Percentiles rank a stretch among this genome's conserved stretches.
These are phyloP conservation scores for Pomacea canaliculata DNA, from an alignment of 2,888 invertebrate genomes.

Conservation along the genomic window DNA sequence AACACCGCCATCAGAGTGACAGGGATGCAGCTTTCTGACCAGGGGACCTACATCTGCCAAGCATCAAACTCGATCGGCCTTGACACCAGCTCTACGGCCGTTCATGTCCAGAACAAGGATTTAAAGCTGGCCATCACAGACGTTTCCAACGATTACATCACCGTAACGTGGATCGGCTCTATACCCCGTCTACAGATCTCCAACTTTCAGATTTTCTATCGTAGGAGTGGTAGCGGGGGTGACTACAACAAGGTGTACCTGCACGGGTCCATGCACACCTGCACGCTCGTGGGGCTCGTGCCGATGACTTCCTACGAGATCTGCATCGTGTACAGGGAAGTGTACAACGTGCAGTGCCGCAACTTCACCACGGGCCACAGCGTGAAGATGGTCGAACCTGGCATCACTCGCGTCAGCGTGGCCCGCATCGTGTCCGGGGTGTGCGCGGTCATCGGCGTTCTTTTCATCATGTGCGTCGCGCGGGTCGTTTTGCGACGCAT, in stretches of 20 bases:
- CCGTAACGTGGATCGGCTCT: conserved; percentile 69
- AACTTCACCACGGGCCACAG: conserved; percentile 48
- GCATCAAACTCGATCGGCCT: conserved; percentile 66
- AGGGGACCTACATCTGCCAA: conserved; percentile 70
- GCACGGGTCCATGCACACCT: conserved; percentile 60
- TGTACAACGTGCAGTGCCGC: conserved; percentile 54
- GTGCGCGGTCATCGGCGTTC: conserved; percentile 45
- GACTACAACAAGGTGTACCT: conserved; percentile 37
- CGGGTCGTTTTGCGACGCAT: conserved; percentile 62
- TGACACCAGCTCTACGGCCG: conserved; percentile 56
- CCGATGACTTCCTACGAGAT: conserved; percentile 70
- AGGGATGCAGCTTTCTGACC: conserved; percentile 53
- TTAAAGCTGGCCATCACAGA: conserved; percentile 65
- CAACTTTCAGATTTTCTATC: conserved; percentile 54
- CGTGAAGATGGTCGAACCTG: conserved; percentile 32
- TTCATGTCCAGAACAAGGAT: conserved; percentile 68
- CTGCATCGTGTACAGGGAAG: conserved; percentile 68
- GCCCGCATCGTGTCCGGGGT: conserved; percentile 53
- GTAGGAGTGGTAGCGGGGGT: conserved; percentile 9
- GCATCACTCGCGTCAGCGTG: conserved; percentile 49
- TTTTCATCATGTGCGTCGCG: conserved; percentile 66
- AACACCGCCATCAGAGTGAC: conserved; percentile 41
- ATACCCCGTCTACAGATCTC: conserved; percentile 47
- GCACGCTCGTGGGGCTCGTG: conserved; percentile 68
- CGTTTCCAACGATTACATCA: conserved; percentile 67